Percentiles rank a stretch among this genome's conserved stretches.
Evolutionary conservation across 1,140 invertebrate genomes (phyloP).

Genomic region (Lamellibrachia luymesi): DNA sequence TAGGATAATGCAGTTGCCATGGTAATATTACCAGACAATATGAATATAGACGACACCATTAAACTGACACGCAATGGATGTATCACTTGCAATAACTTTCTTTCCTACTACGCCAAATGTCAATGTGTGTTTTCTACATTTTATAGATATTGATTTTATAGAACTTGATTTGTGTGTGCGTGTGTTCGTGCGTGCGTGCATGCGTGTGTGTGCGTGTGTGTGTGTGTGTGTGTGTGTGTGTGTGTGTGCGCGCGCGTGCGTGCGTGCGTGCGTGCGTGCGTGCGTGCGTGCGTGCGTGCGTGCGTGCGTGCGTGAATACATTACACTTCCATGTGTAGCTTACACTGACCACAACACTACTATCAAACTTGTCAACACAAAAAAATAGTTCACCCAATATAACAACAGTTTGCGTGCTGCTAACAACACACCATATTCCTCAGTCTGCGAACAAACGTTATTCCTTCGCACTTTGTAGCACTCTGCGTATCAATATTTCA

Average conservation of each 20-base stretch:
- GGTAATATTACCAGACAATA: neutral
- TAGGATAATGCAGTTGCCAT: neutral
- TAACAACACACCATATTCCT: neutral
- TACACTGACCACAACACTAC: neutral
- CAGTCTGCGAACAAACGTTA: neutral
- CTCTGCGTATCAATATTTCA: neutral
- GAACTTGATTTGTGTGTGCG: neutral
- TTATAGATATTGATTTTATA: neutral
- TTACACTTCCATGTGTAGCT: neutral
- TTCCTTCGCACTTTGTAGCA: neutral
- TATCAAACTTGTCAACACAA: neutral
- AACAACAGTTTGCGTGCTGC: neutral
- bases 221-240: neutral
- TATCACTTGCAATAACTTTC: neutral
- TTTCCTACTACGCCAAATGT: too few species aligned
- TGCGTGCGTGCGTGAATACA: neutral
- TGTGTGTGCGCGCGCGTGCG: neutral
- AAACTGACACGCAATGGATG: neutral
- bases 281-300: too few species aligned
- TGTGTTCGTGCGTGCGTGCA: neutral
- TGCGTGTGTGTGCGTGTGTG: neutral
- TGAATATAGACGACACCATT: slow-evolving; percentile 1
- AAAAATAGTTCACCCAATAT: neutral
- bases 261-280: neutral
- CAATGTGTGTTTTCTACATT: neutral